These are phyloP conservation scores for Betta splendens DNA, from an alignment of 2,797 vertebrate species.

Conservation along the genomic window DNA sequence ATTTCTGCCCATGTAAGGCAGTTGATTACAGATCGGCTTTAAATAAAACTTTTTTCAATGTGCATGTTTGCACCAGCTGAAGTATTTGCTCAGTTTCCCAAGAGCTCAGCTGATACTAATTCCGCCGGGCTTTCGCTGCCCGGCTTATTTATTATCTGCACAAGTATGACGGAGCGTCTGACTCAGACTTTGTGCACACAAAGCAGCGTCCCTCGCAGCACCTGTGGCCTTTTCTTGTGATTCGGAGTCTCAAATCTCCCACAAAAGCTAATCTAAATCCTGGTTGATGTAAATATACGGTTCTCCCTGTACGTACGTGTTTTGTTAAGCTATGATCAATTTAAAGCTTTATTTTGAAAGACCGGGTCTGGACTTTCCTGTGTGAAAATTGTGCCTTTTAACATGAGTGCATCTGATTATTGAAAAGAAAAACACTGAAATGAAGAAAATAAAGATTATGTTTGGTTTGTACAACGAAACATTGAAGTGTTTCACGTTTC, in stretches of 20 bases:
- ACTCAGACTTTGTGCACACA: background rate
- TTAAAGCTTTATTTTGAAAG: constrained; percentile 4
- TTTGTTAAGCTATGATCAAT: constrained; percentile 37
- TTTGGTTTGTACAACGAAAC: constrained; percentile 38
- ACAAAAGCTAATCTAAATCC: constrained; percentile 42
- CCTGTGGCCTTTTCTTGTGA: constrained; percentile 45
- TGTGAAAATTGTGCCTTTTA: constrained; percentile 48
- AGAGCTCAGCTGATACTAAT: background rate
- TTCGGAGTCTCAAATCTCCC: constrained; percentile 15
- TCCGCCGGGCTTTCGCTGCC: background rate
- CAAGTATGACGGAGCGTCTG: constrained; percentile 10
- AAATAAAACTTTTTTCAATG: constrained; percentile 7
- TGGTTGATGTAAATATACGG: constrained; percentile 1
- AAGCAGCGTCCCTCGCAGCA: constrained; percentile 15
- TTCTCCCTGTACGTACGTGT: constrained; percentile 17
- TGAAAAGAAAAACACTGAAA: constrained; percentile 69
- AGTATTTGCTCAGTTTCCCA: constrained; percentile 1
- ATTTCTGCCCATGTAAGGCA: constrained; percentile 34
- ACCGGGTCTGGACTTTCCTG: constrained; percentile 27
- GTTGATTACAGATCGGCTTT: constrained; percentile 15
- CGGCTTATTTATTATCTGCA: constrained; percentile 21
- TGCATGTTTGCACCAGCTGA: background rate
- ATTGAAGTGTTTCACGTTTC: constrained; percentile 12
- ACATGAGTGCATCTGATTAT: constrained; percentile 75
- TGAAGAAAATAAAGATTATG: constrained; percentile 68